Conservation (phyloP, 2,888 invertebrate species). For the Platycheirus rosarum region DNA sequence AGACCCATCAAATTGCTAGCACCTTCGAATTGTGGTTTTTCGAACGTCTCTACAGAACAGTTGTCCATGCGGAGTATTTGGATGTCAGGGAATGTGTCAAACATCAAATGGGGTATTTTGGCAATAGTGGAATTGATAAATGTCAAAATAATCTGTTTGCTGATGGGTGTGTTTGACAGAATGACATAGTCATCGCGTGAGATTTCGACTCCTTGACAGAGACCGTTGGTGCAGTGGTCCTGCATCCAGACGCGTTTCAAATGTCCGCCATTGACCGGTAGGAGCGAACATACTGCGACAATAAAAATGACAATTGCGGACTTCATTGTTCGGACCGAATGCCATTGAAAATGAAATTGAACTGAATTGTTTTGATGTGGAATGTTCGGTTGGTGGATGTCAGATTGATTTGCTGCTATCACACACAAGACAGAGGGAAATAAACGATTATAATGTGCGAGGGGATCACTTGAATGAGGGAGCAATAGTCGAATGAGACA, state of each 20-base stretch:
- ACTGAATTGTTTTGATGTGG: constrained; percentile 48
- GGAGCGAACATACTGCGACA: constrained; percentile 6
- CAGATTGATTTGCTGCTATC: constrained; percentile 38
- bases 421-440: constrained; percentile 45
- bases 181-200: constrained; percentile 80
- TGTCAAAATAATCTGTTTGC: constrained; percentile 78
- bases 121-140: constrained; percentile 80
- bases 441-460: constrained; percentile 41
- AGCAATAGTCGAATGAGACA: not conserved
- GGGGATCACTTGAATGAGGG: constrained; percentile 23
- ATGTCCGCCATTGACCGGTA: constrained; percentile 75
- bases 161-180: constrained; percentile 79
- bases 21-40: constrained; percentile 81
- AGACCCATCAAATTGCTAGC: constrained; percentile 81
- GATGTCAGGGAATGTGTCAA: constrained; percentile 81
- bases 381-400: not conserved
- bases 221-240: constrained; percentile 79
- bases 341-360: constrained; percentile 64
- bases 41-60: constrained; percentile 80
- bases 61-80: constrained; percentile 81
- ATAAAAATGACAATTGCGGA: constrained; percentile 31
- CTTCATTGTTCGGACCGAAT: constrained; percentile 59
- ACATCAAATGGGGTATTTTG: constrained; percentile 81
- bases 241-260: constrained; percentile 81
- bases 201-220: constrained; percentile 79